A percentile compares a stretch with the other conserved stretches of the same genome.
Evolutionary conservation across 2,888 invertebrate genomes (phyloP).

Genomic region (Dioctria rufipes): DNA sequence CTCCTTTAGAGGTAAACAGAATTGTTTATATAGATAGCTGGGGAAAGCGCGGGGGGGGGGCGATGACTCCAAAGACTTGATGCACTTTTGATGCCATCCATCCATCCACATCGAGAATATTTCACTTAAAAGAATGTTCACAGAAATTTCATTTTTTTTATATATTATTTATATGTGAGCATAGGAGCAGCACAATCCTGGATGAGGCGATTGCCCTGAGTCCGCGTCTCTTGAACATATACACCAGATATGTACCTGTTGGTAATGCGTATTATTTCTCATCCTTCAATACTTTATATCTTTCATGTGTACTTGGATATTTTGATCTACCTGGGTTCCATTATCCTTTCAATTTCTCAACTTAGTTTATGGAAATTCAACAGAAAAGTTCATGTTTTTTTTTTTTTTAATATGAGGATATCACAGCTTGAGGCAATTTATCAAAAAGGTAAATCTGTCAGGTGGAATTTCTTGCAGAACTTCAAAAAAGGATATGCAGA

Average conservation of each 20-base stretch:
- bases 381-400: not conserved
- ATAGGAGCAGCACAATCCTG: too few relatives aligned
- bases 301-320: not conserved
- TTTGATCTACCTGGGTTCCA: conserved; percentile 41
- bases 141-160: too few relatives aligned
- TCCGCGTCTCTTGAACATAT: too few relatives aligned
- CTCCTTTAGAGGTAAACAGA: too few relatives aligned
- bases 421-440: conserved; percentile 45
- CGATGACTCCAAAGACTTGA: too few relatives aligned
- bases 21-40: too few relatives aligned
- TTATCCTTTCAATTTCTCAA: conserved; percentile 48
- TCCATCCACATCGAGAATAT: too few relatives aligned
- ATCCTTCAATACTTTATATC: conserved; percentile 31
- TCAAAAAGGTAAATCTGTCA: conserved; percentile 34
- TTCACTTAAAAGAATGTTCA: too few relatives aligned
- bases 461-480: not conserved
- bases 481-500: not conserved
- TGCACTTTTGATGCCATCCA: too few relatives aligned
- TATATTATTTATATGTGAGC: too few relatives aligned
- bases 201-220: too few relatives aligned
- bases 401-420: conserved; percentile 22
- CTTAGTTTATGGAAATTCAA: conserved; percentile 38
- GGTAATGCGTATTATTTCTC: conserved; percentile 38
- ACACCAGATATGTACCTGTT: not conserved
- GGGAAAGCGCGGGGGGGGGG: too few relatives aligned